Base-by-base conservation (phyloP, 92 coral and sea anemone genomes). In the Palythoa caribaeorum region DNA sequence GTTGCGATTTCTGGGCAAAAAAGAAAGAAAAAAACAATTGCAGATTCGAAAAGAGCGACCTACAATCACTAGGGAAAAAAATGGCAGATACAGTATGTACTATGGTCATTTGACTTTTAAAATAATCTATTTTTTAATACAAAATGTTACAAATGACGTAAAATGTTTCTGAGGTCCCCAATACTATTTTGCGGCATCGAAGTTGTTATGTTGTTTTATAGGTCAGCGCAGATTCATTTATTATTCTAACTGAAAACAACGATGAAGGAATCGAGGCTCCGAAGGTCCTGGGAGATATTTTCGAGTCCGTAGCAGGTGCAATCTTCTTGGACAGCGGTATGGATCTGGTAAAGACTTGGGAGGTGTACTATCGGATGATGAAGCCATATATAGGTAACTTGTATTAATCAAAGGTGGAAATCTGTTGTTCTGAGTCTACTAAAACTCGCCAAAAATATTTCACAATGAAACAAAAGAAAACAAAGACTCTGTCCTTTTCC, bases 241-340 rank as follows among this genome's bases (percentile, higher is more conserved):
- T 95, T 5, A 91, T 92, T 74, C 89, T 94, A 35, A 89, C 96
- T 1, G 92, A 89, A 54, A 74, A 80, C 63, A 93, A 88, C 75
- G 88, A 89, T 38, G 98, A 94, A 60, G 98, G 97, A 38, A 84
- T 97, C 50, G 99, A 97, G 76, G 99, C 99, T 7, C 99, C 99
- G 0, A 97, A 97, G 75, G 98, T 96, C 48, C 94, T 97, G 70
- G 99, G 99, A 19, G 99, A 97, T 87, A 90, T 97, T 84, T 97
- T 95, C 75, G 99, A 97, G 80, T 97, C 99, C 9, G 96, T 97
- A n/a, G 99, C 99, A 80, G 99, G 98, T 80, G 99, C 99, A 60
- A 90, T 97, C 68, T 97, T 97, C 75, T 51, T 97, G 88, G 99
- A 97, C 98, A 95, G 99, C 93, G 97, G 99, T 89, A 94, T 94